Conservation (phyloP, 2,113 vertebrate genomes). For the Psammodynastes pulverulentus region DNA sequence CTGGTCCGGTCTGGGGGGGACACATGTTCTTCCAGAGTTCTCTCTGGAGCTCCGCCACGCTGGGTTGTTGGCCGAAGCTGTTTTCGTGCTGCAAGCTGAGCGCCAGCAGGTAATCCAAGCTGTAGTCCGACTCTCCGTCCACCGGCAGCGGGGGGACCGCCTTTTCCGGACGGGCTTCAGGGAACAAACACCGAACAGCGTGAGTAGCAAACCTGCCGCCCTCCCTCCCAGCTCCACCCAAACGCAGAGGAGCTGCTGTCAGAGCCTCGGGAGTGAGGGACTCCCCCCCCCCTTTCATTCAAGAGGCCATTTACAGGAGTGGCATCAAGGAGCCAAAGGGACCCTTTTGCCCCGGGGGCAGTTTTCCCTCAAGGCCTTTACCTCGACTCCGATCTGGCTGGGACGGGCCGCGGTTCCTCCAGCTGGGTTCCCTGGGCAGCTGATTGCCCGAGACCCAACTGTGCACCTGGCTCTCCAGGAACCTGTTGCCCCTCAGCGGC, state of each 20-base stretch:
- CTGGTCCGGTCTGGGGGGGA: conserved; percentile 30
- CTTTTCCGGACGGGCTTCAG: conserved; percentile 46
- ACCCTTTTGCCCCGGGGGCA: not conserved
- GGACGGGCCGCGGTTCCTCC: conserved; percentile 58
- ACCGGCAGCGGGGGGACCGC: conserved; percentile 5
- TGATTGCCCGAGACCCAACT: conserved; percentile 31
- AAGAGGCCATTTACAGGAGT: not conserved
- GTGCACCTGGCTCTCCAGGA: conserved; percentile 58
- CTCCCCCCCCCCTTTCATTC: not conserved
- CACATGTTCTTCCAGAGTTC: conserved; percentile 56
- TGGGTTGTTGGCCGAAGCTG: fast-evolving
- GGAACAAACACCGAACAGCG: not conserved
- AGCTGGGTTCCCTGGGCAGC: conserved; percentile 32
- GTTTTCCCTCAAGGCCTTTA: conserved; percentile 46
- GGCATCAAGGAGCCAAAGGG: not conserved
- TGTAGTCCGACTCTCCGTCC: conserved; percentile 67
- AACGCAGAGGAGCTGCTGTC: not conserved
- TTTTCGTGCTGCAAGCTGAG: conserved; percentile 83
- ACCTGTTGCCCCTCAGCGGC: conserved; percentile 25
- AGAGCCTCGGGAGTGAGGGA: too few species aligned
- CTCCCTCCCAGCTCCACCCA: not conserved
- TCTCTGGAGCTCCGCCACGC: conserved; percentile 9
- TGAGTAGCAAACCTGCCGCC: not conserved
- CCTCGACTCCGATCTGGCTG: conserved; percentile 66
- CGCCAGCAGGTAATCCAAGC: conserved; percentile 86